Evolutionary conservation across 2,797 vertebrate species (phyloP).

Genomic region (Acomys russatus): DNA sequence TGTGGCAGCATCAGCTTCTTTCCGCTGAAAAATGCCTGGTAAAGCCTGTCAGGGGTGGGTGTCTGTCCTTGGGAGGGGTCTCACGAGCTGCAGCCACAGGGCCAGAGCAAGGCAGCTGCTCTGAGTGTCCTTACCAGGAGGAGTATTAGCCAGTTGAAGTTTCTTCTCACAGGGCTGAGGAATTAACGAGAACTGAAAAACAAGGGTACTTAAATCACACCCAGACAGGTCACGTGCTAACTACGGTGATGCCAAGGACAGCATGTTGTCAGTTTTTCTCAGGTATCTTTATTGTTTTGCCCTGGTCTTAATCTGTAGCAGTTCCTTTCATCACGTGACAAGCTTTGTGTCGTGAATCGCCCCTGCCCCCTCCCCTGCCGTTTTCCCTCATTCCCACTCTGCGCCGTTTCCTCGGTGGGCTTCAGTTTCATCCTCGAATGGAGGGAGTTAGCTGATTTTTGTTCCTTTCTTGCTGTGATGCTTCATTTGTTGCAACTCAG

Average conservation of each 20-base stretch:
- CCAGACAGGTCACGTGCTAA: constrained; percentile 7
- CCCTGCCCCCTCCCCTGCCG: too few relatives aligned
- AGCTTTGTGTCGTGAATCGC: background rate
- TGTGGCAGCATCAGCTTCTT: constrained; percentile 37
- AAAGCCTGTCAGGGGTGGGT: background rate
- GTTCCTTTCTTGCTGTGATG: constrained; percentile 7
- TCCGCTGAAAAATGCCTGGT: background rate
- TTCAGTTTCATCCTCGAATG: background rate
- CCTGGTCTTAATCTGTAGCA: background rate
- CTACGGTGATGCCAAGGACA: background rate
- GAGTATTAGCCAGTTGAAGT: background rate
- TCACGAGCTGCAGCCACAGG: background rate
- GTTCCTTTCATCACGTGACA: background rate
- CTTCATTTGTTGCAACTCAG: background rate
- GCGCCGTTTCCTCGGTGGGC: constrained; percentile 6
- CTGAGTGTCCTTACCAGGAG: background rate
- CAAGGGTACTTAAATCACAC: constrained; percentile 44
- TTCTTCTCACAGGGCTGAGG: constrained; percentile 18
- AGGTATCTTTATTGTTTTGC: constrained; percentile 27
- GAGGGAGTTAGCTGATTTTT: constrained; percentile 1
- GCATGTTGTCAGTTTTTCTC: constrained; percentile 1
- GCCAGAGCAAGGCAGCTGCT: background rate
- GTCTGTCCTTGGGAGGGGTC: constrained; percentile 1
- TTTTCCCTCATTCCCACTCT: background rate
- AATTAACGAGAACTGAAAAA: constrained; percentile 58